Evolutionary conservation across 2,888 invertebrate genomes (phyloP).

Genomic region (Drosophila acutilabella): DNA sequence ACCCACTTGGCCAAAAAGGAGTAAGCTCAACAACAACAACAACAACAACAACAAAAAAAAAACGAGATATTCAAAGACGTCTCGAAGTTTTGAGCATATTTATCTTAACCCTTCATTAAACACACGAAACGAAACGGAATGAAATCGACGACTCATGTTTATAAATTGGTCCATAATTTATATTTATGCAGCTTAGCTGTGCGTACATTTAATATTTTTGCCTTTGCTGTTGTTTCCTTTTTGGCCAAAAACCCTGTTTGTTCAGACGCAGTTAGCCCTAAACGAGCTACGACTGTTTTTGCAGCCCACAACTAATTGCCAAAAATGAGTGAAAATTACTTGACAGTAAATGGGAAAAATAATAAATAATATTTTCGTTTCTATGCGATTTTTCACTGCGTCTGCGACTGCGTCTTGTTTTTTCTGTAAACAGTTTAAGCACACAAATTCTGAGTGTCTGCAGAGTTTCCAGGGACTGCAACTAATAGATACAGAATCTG

Average conservation of each 20-base stretch:
- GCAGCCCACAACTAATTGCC: slow-evolving; percentile 72
- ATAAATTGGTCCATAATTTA: slow-evolving; percentile 83
- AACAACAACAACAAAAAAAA: no score
- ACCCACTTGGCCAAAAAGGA: slow-evolving; percentile 55
- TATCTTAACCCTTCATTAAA: slow-evolving; percentile 76
- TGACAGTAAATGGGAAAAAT: slow-evolving; percentile 40
- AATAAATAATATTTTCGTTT: slow-evolving; percentile 41
- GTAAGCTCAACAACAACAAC: not conserved
- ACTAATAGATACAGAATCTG: slow-evolving; percentile 35
- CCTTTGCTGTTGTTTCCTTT: slow-evolving; percentile 31
- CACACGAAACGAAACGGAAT: slow-evolving; percentile 49
- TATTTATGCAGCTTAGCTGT: slow-evolving; percentile 74
- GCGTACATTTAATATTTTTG: slow-evolving; percentile 30
- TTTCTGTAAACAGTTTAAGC: slow-evolving; percentile 75
- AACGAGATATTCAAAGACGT: slow-evolving; percentile 29
- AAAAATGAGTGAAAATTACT: slow-evolving; percentile 59
- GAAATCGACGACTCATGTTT: slow-evolving; percentile 70
- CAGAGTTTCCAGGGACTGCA: slow-evolving; percentile 28
- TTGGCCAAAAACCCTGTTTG: slow-evolving; percentile 27
- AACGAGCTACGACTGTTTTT: slow-evolving; percentile 50
- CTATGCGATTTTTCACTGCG: not conserved
- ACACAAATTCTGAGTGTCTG: slow-evolving; percentile 26
- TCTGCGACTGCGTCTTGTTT: slow-evolving; percentile 56
- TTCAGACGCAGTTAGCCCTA: slow-evolving; percentile 37
- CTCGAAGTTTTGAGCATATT: slow-evolving; percentile 20